phyloP scores from a whole-genome alignment of 2,797 vertebrate genomes.

The Nyctalus aviator region DNA sequence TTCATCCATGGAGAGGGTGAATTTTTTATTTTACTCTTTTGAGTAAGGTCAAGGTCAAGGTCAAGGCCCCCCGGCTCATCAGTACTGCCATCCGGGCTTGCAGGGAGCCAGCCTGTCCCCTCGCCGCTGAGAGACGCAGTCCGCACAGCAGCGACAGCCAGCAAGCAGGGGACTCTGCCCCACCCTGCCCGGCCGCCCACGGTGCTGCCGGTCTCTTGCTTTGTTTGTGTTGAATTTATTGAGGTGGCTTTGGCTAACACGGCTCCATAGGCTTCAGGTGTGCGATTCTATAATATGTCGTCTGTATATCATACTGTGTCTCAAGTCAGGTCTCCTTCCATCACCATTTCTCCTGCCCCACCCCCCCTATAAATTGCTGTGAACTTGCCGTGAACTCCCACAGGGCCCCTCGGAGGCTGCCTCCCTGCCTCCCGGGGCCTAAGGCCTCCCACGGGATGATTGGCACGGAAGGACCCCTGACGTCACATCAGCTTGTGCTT shows the following conservation, averaged over 20 bases:
- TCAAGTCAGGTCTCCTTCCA: neutral
- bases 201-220: neutral
- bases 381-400: constrained; percentile 72
- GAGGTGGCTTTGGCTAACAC: neutral
- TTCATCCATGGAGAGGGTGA: neutral
- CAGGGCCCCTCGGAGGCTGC: neutral
- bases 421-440: neutral
- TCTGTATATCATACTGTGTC: neutral
- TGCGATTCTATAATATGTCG: neutral
- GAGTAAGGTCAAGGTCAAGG: neutral
- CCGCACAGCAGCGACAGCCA: too few relatives aligned
- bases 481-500: neutral
- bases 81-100: neutral
- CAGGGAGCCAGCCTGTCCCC: neutral
- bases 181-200: neutral
- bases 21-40: neutral
- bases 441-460: rapidly evolving
- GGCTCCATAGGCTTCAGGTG: neutral
- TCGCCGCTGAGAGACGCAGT: neutral
- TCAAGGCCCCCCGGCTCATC: too few relatives aligned
- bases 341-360: rapidly evolving
- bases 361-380: neutral
- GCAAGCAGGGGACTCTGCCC: neutral
- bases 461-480: neutral
- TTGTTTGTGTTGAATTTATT: too few relatives aligned